A percentile compares a stretch with the other conserved stretches of the same genome.
phyloP scores from a whole-genome alignment of 2,888 invertebrate species.

The Smittia sp. region DNA sequence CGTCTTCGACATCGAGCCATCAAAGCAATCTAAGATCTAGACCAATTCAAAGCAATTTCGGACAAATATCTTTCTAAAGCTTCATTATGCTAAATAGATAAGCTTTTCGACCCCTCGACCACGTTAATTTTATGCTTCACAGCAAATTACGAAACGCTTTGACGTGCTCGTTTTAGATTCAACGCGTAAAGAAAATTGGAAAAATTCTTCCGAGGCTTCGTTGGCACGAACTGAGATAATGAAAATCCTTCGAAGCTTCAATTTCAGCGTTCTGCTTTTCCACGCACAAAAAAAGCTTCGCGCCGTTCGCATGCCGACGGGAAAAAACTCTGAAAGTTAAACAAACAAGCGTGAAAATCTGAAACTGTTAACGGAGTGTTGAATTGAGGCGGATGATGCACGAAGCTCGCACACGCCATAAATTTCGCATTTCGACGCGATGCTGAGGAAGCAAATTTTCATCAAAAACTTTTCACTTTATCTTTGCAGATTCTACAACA shows the following conservation, averaged over 20 bases:
- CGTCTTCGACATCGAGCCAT: too few species aligned
- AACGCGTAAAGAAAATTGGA: not conserved
- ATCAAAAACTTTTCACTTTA: not conserved
- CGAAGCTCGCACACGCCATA: not conserved
- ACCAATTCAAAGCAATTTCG: too few species aligned
- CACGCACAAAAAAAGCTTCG: not conserved
- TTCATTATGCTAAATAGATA: too few species aligned
- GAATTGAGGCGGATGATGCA: not conserved
- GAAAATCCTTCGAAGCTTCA: constrained; percentile 21
- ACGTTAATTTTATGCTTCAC: constrained; percentile 9
- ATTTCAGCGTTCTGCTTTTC: not conserved
- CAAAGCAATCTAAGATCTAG: too few species aligned
- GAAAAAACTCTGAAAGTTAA: not conserved
- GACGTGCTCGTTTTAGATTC: not conserved
- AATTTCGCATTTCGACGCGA: not conserved
- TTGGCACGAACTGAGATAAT: not conserved
- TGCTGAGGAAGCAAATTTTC: not conserved
- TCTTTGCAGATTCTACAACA: not conserved
- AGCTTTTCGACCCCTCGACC: too few species aligned
- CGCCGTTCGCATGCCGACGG: not conserved
- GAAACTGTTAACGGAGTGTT: not conserved
- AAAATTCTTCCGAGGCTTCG: not conserved
- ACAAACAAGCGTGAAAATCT: not conserved
- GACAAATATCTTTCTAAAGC: too few species aligned
- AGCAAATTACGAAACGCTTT: not conserved